Conservation (phyloP, 1,140 invertebrate species). For the Magallana angulata region DNA sequence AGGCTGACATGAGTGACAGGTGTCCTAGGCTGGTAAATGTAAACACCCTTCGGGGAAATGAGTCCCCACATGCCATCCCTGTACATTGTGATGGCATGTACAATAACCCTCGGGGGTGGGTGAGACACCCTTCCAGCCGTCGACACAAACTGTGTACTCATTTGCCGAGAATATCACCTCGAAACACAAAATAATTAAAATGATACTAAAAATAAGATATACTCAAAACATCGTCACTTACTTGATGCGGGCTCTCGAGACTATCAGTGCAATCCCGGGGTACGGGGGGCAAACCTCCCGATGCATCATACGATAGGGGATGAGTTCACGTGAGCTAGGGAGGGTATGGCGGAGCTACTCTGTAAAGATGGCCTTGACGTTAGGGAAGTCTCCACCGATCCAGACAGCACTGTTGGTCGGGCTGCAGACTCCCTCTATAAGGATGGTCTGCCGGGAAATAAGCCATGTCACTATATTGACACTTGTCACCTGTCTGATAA, state of each 20-base stretch:
- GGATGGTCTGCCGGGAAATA: too few relatives aligned
- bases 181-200: too few relatives aligned
- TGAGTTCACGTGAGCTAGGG: constrained; percentile 7
- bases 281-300: background rate
- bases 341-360: background rate
- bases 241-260: background rate
- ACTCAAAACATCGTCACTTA: background rate
- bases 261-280: background rate
- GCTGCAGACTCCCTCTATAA: too few relatives aligned
- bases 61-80: background rate
- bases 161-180: too few relatives aligned
- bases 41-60: background rate
- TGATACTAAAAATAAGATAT: too few relatives aligned
- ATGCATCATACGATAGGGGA: background rate
- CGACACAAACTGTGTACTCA: too few relatives aligned
- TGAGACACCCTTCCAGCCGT: too few relatives aligned
- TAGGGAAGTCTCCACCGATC: background rate
- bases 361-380: background rate
- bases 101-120: constrained; percentile 15
- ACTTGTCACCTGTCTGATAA: too few relatives aligned
- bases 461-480: too few relatives aligned
- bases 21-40: background rate
- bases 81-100: constrained; percentile 39
- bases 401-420: background rate
- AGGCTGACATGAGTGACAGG: too few relatives aligned